Percentiles rank a stretch among this genome's conserved stretches.
Evolutionary conservation across 2,797 vertebrate genomes (phyloP).

Genomic region (Mallotus villosus): DNA sequence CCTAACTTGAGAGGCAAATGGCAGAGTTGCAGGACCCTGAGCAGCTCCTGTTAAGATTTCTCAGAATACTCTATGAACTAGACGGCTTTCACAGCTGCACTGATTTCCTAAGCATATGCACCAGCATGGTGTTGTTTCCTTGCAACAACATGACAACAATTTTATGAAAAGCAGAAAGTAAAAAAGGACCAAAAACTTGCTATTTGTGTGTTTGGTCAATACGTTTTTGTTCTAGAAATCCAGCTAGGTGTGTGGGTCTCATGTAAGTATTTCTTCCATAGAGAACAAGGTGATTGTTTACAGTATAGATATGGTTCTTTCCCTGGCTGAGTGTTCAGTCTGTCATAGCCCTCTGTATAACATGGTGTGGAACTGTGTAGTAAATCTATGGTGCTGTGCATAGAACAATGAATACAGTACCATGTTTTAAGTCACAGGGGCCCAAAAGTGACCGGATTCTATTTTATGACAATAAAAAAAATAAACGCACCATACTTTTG

Average conservation of each 20-base stretch:
- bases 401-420: neutral
- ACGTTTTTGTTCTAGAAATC: neutral
- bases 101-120: neutral
- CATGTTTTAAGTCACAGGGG: neutral
- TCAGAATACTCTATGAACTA: neutral
- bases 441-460: neutral
- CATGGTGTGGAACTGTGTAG: neutral
- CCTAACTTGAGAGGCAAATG: neutral
- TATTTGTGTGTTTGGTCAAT: neutral
- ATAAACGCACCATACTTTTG: no score
- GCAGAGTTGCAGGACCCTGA: neutral
- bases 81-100: neutral
- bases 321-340: neutral
- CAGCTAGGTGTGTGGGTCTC: neutral
- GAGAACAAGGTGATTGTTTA: neutral
- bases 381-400: neutral
- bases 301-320: neutral
- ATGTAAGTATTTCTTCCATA: neutral
- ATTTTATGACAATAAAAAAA: no score
- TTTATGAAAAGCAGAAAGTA: neutral
- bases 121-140: neutral
- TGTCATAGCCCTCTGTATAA: neutral
- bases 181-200: neutral
- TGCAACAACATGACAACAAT: neutral
- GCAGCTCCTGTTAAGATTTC: conserved; percentile 11